Percentiles rank a stretch among this genome's conserved stretches.
phyloP scores from a whole-genome alignment of 2,888 invertebrate species.

The Oxytorus armatus region DNA sequence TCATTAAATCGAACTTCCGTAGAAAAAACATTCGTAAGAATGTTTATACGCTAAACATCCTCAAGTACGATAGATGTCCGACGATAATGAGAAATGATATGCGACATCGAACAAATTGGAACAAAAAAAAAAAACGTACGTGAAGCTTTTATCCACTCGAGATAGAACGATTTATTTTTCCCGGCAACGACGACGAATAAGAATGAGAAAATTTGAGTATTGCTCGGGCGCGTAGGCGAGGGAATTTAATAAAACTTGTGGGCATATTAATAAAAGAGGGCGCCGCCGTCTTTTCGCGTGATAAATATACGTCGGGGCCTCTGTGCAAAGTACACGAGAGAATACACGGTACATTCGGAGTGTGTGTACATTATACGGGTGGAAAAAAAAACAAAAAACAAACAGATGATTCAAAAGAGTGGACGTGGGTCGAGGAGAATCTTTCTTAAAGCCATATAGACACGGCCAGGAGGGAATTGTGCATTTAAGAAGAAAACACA shows the following conservation, averaged over 20 bases:
- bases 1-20: too few species aligned
- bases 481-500: background rate
- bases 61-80: too few species aligned
- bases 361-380: background rate
- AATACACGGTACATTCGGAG: slow-evolving; percentile 27
- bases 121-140: background rate
- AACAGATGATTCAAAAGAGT: background rate
- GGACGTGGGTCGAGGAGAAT: background rate
- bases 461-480: slow-evolving; percentile 21
- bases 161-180: background rate
- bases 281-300: slow-evolving; percentile 58
- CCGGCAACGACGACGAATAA: background rate
- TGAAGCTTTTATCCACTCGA: background rate
- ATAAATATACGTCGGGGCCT: slow-evolving; percentile 16
- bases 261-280: slow-evolving; percentile 21
- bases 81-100: too few species aligned
- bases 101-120: background rate
- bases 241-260: slow-evolving; percentile 43
- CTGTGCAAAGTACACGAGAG: background rate
- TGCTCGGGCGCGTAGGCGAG: slow-evolving; percentile 55
- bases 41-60: too few species aligned
- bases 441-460: slow-evolving; percentile 28
- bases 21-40: too few species aligned
- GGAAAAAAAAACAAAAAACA: slow-evolving; percentile 21
- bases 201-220: slow-evolving; percentile 17